Conservation (phyloP, 2,113 vertebrate genomes). For the Isichthys henryi region DNA sequence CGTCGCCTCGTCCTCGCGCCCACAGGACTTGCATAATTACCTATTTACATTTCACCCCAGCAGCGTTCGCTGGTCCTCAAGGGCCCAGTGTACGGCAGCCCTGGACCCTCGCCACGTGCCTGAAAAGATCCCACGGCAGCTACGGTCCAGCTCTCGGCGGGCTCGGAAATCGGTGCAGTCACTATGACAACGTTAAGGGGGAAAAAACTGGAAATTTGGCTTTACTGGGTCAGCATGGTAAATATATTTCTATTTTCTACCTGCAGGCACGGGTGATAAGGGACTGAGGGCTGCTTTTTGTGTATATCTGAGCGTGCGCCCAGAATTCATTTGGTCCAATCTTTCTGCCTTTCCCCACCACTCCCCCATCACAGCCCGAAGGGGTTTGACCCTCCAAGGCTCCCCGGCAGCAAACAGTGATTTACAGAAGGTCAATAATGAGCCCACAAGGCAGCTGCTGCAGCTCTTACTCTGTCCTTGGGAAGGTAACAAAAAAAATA, state of each 20-base stretch:
- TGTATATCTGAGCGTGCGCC: background rate
- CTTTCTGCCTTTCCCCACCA: background rate
- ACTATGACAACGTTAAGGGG: slow-evolving; percentile 10
- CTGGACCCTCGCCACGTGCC: slow-evolving; percentile 33
- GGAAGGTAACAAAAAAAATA: background rate
- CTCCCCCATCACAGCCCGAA: background rate
- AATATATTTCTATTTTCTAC: slow-evolving; percentile 7
- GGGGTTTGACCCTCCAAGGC: background rate
- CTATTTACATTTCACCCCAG: slow-evolving; percentile 33
- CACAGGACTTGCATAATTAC: slow-evolving; percentile 35
- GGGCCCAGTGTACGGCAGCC: slow-evolving; percentile 18
- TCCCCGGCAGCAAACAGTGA: background rate
- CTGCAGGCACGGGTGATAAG: background rate
- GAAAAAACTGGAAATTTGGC: background rate
- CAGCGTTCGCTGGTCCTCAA: slow-evolving; percentile 3
- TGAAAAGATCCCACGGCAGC: slow-evolving; percentile 25
- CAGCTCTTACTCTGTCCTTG: background rate
- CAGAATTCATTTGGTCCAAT: background rate
- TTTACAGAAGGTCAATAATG: background rate
- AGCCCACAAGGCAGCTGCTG: background rate
- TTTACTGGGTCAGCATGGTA: slow-evolving; percentile 8
- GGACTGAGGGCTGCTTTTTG: background rate
- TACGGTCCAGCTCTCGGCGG: slow-evolving; percentile 18
- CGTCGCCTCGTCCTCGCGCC: slow-evolving; percentile 18
- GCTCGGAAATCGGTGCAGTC: background rate